Evolutionary conservation across 2,797 vertebrate species (phyloP).

Genomic region (Momotus momota): DNA sequence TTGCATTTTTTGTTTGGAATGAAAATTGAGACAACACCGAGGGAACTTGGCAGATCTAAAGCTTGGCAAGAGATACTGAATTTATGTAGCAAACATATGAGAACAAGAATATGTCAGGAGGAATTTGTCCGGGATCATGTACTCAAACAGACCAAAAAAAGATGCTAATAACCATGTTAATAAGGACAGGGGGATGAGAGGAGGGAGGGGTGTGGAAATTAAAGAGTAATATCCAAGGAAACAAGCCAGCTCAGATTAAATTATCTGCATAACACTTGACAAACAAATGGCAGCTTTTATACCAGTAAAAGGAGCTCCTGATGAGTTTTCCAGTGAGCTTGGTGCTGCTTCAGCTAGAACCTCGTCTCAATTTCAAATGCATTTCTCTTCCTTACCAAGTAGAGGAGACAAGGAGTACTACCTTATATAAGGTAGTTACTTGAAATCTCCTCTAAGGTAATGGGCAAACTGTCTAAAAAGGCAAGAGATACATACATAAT

Average conservation of each 20-base stretch:
- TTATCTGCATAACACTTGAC: constrained; percentile 21
- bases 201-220: neutral
- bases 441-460: neutral
- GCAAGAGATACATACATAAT: neutral
- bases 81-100: constrained; percentile 49
- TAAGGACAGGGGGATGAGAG: neutral
- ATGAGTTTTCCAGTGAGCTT: neutral
- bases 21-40: constrained; percentile 52
- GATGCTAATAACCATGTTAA: constrained; percentile 65
- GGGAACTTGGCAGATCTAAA: constrained; percentile 42
- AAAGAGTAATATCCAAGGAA: constrained; percentile 40
- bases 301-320: neutral
- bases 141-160: constrained; percentile 64
- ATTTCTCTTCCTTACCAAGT: neutral
- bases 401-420: neutral
- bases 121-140: constrained; percentile 65
- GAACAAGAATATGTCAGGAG: constrained; percentile 61
- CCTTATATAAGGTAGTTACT: neutral
- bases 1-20: constrained; percentile 30
- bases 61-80: constrained; percentile 46
- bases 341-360: constrained; percentile 5
- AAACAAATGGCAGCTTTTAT: neutral
- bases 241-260: constrained; percentile 33
- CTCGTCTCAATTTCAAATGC: neutral
- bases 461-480: too few species aligned